These are phyloP conservation scores for Sinosuthora webbiana DNA, from an alignment of 2,113 vertebrate species.

Conservation along the genomic window DNA sequence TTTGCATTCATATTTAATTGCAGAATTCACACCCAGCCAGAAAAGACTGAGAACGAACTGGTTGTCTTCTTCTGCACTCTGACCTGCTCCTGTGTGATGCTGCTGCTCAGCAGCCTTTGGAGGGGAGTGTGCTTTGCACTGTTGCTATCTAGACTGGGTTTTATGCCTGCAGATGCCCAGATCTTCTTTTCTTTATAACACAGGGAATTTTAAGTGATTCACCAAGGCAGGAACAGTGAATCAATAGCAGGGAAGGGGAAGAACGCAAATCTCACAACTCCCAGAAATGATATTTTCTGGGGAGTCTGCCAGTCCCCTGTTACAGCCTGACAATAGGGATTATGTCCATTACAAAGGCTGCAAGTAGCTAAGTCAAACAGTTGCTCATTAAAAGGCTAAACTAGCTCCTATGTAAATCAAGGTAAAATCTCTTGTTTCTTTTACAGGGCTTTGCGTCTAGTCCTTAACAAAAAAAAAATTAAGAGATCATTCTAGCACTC, in stretches of 20 bases:
- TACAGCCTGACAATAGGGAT: background rate
- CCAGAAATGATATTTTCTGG: background rate
- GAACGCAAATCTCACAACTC: background rate
- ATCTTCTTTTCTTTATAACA: background rate
- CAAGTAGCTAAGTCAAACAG: background rate
- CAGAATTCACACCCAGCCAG: background rate
- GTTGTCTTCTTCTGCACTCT: accelerated
- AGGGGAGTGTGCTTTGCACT: background rate
- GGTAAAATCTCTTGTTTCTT: background rate
- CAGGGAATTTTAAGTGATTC: background rate
- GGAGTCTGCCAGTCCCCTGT: background rate
- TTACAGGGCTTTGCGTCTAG: background rate
- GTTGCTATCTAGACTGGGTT: background rate
- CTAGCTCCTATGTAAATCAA: background rate
- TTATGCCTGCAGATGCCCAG: background rate
- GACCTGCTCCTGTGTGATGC: background rate
- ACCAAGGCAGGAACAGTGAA: background rate
- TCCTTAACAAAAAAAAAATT: background rate
- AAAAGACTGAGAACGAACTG: background rate
- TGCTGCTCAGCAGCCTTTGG: background rate
- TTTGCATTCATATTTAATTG: slow-evolving; percentile 43
- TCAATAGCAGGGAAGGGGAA: background rate
- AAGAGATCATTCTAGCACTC: background rate
- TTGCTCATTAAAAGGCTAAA: slow-evolving; percentile 4
- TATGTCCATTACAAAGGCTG: background rate